These are phyloP conservation scores for Macrotrachela quadricornifera DNA, from an alignment of 1,140 invertebrate genomes.

Conservation along the genomic window DNA sequence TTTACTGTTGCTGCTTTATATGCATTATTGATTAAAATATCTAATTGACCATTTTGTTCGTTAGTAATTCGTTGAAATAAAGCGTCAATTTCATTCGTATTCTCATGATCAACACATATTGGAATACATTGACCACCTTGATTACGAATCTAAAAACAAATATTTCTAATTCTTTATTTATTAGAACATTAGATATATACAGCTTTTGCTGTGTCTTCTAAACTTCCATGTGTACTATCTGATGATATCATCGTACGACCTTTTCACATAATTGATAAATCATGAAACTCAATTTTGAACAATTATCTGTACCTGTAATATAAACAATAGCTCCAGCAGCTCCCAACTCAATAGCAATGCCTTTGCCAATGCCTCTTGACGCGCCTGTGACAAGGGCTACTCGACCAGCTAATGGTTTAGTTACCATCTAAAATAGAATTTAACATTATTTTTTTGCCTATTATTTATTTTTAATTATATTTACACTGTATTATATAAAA, in stretches of 20 bases:
- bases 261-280: neutral
- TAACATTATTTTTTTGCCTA: neutral
- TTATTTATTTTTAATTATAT: neutral
- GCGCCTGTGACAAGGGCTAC: conserved; percentile 30
- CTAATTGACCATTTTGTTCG: conserved; percentile 29
- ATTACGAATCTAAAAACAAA: conserved; percentile 12
- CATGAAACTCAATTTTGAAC: neutral
- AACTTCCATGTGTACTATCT: conserved; percentile 11
- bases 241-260: conserved; percentile 13
- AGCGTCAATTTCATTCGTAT: conserved; percentile 24
- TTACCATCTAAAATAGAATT: neutral
- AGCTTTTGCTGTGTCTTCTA: conserved; percentile 16
- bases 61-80: conserved; percentile 28
- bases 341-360: conserved; percentile 30
- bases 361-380: conserved; percentile 28
- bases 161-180: neutral
- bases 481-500: too few species aligned
- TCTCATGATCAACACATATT: conserved; percentile 30
- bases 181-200: conserved; percentile 6
- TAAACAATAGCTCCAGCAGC: conserved; percentile 29
- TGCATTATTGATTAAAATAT: conserved; percentile 34
- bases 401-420: conserved; percentile 17
- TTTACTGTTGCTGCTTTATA: conserved; percentile 26
- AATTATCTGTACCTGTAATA: conserved; percentile 20
- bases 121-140: conserved; percentile 26